Conservation (phyloP, 2,113 vertebrate genomes). For the Grantiella picta region DNA sequence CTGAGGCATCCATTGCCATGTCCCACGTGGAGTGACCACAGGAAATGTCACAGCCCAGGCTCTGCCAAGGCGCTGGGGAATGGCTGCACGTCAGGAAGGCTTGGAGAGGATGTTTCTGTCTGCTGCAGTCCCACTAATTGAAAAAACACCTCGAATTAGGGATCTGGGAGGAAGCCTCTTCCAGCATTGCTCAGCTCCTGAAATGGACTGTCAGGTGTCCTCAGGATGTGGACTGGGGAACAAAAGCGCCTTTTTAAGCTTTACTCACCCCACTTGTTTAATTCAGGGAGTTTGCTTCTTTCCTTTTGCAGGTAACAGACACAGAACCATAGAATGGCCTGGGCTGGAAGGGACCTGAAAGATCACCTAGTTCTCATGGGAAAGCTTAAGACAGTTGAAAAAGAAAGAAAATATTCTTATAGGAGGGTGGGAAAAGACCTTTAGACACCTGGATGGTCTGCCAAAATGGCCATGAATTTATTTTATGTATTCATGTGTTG, state of each 20-base stretch:
- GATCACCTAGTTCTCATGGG: neutral
- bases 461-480: neutral
- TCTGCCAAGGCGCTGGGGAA: neutral
- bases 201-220: neutral
- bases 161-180: slow-evolving; percentile 1
- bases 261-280: neutral
- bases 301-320: neutral
- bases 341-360: neutral
- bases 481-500: neutral
- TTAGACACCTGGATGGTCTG: neutral
- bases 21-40: neutral
- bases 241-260: neutral
- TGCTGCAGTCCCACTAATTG: neutral
- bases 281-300: neutral
- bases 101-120: neutral
- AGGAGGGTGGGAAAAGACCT: neutral
- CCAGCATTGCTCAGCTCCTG: neutral
- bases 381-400: neutral
- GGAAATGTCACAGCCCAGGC: neutral
- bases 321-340: neutral
- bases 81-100: neutral
- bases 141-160: neutral
- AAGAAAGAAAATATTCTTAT: neutral
- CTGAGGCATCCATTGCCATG: neutral
- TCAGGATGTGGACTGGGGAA: neutral